These are phyloP conservation scores for Drosophila neoperkinsi DNA, from an alignment of 2,888 invertebrate genomes.

Conservation along the genomic window DNA sequence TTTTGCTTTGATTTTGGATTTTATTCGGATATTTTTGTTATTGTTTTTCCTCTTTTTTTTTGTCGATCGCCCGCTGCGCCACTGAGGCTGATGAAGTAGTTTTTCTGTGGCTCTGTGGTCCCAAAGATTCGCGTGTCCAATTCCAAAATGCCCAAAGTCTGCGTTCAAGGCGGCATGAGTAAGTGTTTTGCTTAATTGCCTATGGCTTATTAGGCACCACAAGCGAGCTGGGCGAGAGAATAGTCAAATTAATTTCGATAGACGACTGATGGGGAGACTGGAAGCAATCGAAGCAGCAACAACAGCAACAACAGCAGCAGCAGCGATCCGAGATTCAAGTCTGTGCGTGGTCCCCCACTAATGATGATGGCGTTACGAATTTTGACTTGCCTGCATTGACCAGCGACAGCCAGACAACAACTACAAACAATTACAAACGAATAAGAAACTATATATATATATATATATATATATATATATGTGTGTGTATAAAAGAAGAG, in stretches of 20 bases:
- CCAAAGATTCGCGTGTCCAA: conserved; percentile 62
- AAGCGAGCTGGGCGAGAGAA: conserved; percentile 48
- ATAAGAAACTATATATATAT: conserved; percentile 18
- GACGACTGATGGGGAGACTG: conserved; percentile 18
- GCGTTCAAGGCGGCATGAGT: conserved; percentile 70
- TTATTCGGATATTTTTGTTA: conserved; percentile 43
- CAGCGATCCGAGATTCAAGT: conserved; percentile 46
- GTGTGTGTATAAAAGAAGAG: background rate
- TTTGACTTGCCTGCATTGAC: conserved; percentile 73
- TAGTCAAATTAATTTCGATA: conserved; percentile 79
- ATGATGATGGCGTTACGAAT: conserved; percentile 82
- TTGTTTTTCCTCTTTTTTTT: conserved; percentile 16
- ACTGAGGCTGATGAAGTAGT: conserved; percentile 74
- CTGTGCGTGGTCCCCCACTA: conserved; percentile 71
- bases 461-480: background rate
- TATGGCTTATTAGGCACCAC: conserved; percentile 80
- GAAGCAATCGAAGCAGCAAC: conserved; percentile 42
- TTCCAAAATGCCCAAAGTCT: conserved; percentile 34
- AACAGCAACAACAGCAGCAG: conserved; percentile 33
- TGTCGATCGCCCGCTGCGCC: conserved; percentile 65
- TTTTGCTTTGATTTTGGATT: conserved; percentile 22
- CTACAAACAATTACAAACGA: conserved; percentile 72
- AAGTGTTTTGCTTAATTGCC: conserved; percentile 81
- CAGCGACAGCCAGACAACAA: conserved; percentile 34
- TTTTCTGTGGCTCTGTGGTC: conserved; percentile 22